These are phyloP conservation scores for Noctua fimbriata DNA, from an alignment of 2,888 invertebrate genomes.

Conservation along the genomic window DNA sequence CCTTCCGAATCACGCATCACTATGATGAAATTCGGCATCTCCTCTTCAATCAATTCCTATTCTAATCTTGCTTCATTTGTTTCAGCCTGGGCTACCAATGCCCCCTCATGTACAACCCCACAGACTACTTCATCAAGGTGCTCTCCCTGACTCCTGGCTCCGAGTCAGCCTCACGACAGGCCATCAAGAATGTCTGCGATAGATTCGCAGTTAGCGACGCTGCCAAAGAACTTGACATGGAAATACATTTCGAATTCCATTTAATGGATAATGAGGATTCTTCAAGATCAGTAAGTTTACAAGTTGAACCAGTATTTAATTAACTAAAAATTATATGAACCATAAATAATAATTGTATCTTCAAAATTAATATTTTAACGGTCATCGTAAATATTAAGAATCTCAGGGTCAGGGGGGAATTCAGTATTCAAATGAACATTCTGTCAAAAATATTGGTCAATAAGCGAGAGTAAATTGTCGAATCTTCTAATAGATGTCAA, in stretches of 20 bases:
- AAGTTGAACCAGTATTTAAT: background rate
- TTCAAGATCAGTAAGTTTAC: conserved; percentile 73
- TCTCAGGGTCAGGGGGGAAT: background rate
- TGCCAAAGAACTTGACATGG: conserved; percentile 93
- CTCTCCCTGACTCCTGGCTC: conserved; percentile 95
- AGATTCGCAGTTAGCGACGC: conserved; percentile 94
- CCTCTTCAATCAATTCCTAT: background rate
- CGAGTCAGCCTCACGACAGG: conserved; percentile 93
- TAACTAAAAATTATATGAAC: conserved; percentile 1
- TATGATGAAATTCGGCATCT: background rate
- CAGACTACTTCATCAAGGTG: conserved; percentile 96
- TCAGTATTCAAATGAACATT: background rate
- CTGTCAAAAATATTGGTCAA: background rate
- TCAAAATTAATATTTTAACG: background rate
- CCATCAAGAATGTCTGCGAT: conserved; percentile 94
- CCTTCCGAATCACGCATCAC: background rate
- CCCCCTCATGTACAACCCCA: conserved; percentile 96
- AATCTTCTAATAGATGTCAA: background rate
- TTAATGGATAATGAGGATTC: conserved; percentile 89
- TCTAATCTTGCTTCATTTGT: background rate
- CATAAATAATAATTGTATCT: background rate
- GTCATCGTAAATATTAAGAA: background rate
- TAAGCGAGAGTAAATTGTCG: background rate
- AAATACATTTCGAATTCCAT: conserved; percentile 93
- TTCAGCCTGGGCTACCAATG: conserved; percentile 93